A percentile compares a stretch with the other conserved stretches of the same genome.
Evolutionary conservation across 2,888 invertebrate genomes (phyloP).

Genomic region (Molanna angustata): DNA sequence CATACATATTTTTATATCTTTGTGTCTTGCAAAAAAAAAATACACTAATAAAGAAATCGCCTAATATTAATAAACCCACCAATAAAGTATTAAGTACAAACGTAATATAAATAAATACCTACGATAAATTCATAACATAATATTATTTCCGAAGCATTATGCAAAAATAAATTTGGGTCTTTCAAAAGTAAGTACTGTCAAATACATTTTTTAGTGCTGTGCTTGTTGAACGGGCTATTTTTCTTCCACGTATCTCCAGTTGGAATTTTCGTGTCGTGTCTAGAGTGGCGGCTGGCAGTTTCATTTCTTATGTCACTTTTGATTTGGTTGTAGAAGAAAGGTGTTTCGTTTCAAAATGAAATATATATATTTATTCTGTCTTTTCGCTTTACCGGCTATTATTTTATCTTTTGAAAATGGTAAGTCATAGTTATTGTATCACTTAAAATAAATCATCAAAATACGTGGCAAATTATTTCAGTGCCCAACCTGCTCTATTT

Average conservation of each 20-base stretch:
- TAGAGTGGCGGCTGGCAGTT: slow-evolving; percentile 38
- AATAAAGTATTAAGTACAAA: no score
- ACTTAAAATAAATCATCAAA: slow-evolving; percentile 27
- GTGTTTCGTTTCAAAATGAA: slow-evolving; percentile 57
- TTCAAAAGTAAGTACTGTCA: no score
- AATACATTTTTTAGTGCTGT: no score
- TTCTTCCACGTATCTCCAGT: slow-evolving; percentile 60
- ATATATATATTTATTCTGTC: slow-evolving; percentile 57
- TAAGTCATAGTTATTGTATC: slow-evolving; percentile 51
- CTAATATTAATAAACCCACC: no score
- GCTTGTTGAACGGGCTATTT: no score
- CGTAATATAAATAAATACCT: no score
- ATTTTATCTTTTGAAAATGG: slow-evolving; percentile 69
- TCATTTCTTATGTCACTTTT: slow-evolving; percentile 15
- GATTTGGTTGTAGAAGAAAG: slow-evolving; percentile 3
- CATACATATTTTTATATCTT: no score
- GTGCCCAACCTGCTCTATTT: background rate
- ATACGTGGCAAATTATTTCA: slow-evolving; percentile 49
- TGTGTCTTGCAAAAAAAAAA: no score
- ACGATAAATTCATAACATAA: no score
- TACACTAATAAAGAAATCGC: no score
- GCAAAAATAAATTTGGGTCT: no score
- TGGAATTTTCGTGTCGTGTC: slow-evolving; percentile 42
- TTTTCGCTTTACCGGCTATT: slow-evolving; percentile 66
- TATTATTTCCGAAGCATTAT: no score